Conservation (phyloP, 2,797 vertebrate species). For the Xenentodon cancila region DNA sequence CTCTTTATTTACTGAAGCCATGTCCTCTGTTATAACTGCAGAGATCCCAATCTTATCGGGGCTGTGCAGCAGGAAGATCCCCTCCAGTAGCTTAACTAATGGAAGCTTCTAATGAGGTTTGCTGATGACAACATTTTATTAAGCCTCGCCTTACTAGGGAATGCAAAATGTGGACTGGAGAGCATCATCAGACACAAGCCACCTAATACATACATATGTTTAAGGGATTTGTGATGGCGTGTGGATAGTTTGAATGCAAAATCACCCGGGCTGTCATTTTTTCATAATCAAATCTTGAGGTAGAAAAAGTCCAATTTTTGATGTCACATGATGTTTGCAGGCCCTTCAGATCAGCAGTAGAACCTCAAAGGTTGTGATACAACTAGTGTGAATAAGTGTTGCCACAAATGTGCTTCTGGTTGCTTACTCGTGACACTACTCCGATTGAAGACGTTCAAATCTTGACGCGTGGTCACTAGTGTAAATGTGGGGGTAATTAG, state of each 20-base stretch:
- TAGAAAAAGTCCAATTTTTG: too few relatives aligned
- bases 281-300: background rate
- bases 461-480: background rate
- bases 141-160: slow-evolving; percentile 36
- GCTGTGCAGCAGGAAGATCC: slow-evolving; percentile 66
- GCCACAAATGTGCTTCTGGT: slow-evolving; percentile 1
- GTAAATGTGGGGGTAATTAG: slow-evolving; percentile 23
- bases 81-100: slow-evolving; percentile 59
- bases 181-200: slow-evolving; percentile 17
- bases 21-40: slow-evolving; percentile 57
- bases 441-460: slow-evolving; percentile 4
- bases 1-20: slow-evolving; percentile 65
- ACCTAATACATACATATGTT: slow-evolving; percentile 16
- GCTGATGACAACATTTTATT: slow-evolving; percentile 47
- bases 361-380: too few relatives aligned
- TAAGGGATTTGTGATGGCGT: slow-evolving; percentile 4
- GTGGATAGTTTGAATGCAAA: background rate
- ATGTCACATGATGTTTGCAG: too few relatives aligned
- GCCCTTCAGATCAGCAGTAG: too few relatives aligned
- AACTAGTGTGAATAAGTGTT: too few relatives aligned
- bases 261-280: slow-evolving; percentile 12
- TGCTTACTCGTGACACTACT: background rate
- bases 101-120: slow-evolving; percentile 62
- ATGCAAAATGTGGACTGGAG: slow-evolving; percentile 24
- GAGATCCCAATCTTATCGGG: slow-evolving; percentile 72